phyloP scores from a whole-genome alignment of 2,888 invertebrate genomes.

The Cyclophora punctaria region DNA sequence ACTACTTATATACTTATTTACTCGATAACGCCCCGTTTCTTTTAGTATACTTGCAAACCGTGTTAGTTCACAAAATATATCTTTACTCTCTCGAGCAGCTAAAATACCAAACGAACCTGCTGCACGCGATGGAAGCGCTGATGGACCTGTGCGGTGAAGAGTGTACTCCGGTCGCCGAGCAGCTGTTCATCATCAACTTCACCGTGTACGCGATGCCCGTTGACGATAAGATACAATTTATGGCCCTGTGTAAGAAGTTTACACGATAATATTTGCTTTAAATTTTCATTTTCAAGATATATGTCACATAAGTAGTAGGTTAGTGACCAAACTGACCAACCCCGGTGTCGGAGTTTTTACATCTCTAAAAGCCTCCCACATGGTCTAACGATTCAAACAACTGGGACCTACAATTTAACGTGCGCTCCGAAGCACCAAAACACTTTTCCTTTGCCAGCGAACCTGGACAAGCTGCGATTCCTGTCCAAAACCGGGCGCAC shows the following conservation, averaged over 20 bases:
- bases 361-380: too few species aligned
- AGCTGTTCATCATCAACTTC: conserved; percentile 56
- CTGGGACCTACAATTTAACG: too few species aligned
- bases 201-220: conserved; percentile 61
- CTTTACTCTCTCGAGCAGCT: conserved; percentile 42
- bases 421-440: too few species aligned
- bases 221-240: conserved; percentile 52
- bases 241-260: conserved; percentile 55
- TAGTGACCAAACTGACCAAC: too few species aligned
- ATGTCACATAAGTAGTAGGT: too few species aligned
- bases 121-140: conserved; percentile 72
- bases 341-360: too few species aligned
- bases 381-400: too few species aligned
- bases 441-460: conserved; percentile 34
- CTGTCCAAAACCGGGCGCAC: conserved; percentile 53
- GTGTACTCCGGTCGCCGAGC: conserved; percentile 41
- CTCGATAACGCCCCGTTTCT: too few species aligned
- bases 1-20: too few species aligned
- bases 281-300: background rate
- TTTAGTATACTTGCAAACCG: too few species aligned
- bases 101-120: conserved; percentile 74
- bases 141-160: conserved; percentile 65
- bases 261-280: background rate
- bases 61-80: too few species aligned
- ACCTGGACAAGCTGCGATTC: conserved; percentile 62